Evolutionary conservation across 2,888 invertebrate species (phyloP).

Genomic region (Pseudococcus longispinus): DNA sequence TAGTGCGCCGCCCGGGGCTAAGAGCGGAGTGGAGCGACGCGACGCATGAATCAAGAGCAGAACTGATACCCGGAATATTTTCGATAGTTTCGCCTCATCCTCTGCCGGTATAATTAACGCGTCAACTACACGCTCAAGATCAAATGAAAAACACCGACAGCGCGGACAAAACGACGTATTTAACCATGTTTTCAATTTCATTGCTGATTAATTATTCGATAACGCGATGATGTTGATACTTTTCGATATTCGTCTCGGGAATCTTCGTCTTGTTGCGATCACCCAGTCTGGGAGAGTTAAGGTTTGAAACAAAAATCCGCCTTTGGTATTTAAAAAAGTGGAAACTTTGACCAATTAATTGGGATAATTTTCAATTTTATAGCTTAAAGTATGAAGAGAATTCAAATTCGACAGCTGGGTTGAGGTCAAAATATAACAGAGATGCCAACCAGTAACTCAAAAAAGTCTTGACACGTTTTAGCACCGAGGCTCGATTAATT

Average conservation of each 20-base stretch:
- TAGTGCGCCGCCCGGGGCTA: not conserved
- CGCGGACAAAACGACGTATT: not conserved
- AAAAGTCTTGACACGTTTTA: too few species aligned
- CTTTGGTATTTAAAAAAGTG: not conserved
- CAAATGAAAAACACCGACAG: constrained; percentile 16
- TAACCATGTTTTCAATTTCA: not conserved
- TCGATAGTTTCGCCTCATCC: not conserved
- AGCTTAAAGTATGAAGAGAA: too few species aligned
- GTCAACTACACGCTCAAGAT: constrained; percentile 4
- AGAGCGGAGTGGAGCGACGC: too few species aligned
- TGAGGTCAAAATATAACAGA: too few species aligned
- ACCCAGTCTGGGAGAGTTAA: not conserved
- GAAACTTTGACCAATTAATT: too few species aligned
- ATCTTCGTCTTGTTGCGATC: not conserved
- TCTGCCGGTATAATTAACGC: not conserved
- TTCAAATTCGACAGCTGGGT: too few species aligned
- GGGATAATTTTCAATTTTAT: too few species aligned
- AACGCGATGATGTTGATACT: not conserved
- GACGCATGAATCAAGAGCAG: not conserved
- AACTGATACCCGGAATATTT: not conserved
- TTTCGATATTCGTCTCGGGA: not conserved
- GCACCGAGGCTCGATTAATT: too few species aligned
- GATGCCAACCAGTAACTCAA: too few species aligned
- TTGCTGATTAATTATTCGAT: constrained; percentile 5
- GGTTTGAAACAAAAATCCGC: not conserved